These are phyloP conservation scores for Chaetogeoica ovagalla DNA, from an alignment of 2,888 invertebrate genomes.

Conservation along the genomic window DNA sequence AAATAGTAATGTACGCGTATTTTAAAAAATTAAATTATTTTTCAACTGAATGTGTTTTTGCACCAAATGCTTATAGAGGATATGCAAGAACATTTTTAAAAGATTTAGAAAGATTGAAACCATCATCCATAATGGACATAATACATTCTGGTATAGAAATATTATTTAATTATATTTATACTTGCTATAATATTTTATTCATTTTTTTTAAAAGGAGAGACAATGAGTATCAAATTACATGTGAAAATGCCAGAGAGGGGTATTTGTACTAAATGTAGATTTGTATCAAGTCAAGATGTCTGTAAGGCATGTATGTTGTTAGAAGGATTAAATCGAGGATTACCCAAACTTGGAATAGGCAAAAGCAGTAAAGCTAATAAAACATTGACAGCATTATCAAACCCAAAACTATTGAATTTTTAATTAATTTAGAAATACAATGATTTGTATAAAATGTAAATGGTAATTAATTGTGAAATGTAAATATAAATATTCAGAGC, in stretches of 20 bases:
- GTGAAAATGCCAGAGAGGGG: constrained; percentile 80
- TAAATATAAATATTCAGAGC: neutral
- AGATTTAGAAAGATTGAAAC: constrained; percentile 90
- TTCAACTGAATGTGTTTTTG: constrained; percentile 97
- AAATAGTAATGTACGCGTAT: constrained; percentile 99
- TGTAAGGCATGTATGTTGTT: constrained; percentile 96
- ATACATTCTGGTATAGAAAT: constrained; percentile 78
- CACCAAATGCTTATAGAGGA: constrained; percentile 96
- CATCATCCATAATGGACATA: constrained; percentile 89
- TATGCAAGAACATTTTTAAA: constrained; percentile 88
- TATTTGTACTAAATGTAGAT: constrained; percentile 83
- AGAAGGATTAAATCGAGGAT: constrained; percentile 91
- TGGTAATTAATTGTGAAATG: no score
- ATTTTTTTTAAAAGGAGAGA: constrained; percentile 72
- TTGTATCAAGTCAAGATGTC: constrained; percentile 86
- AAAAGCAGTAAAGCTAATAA: constrained; percentile 76
- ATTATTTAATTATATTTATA: neutral
- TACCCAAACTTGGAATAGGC: constrained; percentile 87
- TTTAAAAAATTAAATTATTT: constrained; percentile 95
- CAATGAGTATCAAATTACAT: constrained; percentile 77
- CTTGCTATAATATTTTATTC: neutral
- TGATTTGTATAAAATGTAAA: neutral
- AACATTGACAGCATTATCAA: constrained; percentile 25
- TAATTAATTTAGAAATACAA: constrained; percentile 2
- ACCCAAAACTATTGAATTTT: constrained; percentile 19